Conservation (phyloP, 2,797 vertebrate species). For the Lutra lutra region DNA sequence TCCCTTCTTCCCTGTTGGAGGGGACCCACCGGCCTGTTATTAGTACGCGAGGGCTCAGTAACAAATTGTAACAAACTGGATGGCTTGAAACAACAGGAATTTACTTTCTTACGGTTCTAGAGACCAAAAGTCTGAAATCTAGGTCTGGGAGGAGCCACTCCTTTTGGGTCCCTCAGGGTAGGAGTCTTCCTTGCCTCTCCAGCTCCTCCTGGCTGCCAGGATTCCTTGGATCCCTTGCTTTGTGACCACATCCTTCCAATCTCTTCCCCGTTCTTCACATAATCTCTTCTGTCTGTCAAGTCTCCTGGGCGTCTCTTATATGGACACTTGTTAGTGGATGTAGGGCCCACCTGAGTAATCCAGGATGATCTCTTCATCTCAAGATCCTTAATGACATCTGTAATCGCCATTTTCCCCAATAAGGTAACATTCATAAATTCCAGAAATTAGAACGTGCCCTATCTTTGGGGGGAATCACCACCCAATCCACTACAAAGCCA, state of each 20-base stretch:
- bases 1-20: background rate
- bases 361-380: background rate
- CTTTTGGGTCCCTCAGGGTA: rapidly evolving
- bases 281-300: background rate
- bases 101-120: background rate
- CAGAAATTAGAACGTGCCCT: background rate
- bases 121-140: background rate
- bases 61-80: background rate
- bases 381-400: background rate
- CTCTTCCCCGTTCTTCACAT: background rate
- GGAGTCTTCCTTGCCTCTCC: background rate
- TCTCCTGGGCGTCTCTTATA: background rate
- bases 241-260: background rate
- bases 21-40: background rate
- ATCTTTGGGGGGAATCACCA: background rate
- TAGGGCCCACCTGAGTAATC: background rate
- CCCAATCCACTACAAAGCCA: background rate
- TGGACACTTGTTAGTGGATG: background rate
- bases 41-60: background rate
- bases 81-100: background rate
- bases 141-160: background rate
- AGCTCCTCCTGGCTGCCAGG: background rate
- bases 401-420: background rate
- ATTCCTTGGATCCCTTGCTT: background rate
- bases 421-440: background rate